Evolutionary conservation across 2,888 invertebrate genomes (phyloP).

Genomic region (Aleiodes alternator): DNA sequence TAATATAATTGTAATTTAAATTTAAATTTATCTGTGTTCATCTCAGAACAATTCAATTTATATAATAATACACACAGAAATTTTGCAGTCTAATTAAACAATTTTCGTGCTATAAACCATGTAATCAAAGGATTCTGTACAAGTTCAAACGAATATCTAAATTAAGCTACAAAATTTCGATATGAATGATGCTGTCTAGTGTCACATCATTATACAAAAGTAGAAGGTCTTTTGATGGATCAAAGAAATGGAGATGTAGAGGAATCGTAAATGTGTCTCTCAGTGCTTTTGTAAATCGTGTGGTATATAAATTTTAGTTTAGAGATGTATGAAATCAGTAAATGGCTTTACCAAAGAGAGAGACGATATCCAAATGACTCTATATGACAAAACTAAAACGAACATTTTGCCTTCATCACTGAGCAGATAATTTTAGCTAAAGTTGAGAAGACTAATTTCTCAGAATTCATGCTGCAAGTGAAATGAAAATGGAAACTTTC

Average conservation of each 20-base stretch:
- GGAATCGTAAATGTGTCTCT: constrained; percentile 40
- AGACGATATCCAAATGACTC: too few species aligned
- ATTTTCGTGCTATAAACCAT: background rate
- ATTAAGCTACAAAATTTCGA: background rate
- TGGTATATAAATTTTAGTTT: constrained; percentile 39
- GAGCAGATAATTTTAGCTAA: too few species aligned
- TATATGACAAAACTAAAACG: too few species aligned
- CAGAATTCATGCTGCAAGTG: too few species aligned
- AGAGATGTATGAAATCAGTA: constrained; percentile 44
- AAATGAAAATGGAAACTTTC: too few species aligned
- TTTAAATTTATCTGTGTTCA: background rate
- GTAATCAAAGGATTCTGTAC: background rate
- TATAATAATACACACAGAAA: background rate
- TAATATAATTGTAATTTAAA: constrained; percentile 14
- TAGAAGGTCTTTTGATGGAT: background rate
- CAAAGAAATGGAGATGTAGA: constrained; percentile 7
- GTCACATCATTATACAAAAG: background rate
- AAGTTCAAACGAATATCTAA: background rate
- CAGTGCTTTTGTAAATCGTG: constrained; percentile 40
- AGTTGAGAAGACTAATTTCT: too few species aligned
- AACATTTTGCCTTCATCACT: too few species aligned
- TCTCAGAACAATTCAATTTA: background rate
- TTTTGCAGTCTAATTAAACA: constrained; percentile 2
- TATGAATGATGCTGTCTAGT: constrained; percentile 19
- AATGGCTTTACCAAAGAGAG: constrained; percentile 12